Percentiles rank a stretch among this genome's conserved stretches.
Evolutionary conservation across 2,113 vertebrate species (phyloP).

Genomic region (Bothrops jararaca): DNA sequence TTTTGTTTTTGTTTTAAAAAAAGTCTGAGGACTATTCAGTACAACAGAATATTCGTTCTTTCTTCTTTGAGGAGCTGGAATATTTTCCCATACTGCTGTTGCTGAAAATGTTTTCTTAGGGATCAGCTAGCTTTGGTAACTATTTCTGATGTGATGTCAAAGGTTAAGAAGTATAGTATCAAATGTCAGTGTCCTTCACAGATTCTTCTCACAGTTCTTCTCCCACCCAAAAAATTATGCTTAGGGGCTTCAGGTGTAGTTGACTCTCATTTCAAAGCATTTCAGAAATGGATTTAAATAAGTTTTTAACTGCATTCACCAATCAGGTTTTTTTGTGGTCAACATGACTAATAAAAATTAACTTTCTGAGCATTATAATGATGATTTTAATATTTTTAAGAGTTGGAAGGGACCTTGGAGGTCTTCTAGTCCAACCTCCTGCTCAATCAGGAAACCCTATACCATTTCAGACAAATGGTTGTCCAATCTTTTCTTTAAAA

Average conservation of each 20-base stretch:
- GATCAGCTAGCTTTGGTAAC: conserved; percentile 13
- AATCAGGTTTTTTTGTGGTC: not conserved
- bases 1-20: not conserved
- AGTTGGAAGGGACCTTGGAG: not conserved
- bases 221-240: not conserved
- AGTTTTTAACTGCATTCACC: not conserved
- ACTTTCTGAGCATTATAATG: not conserved
- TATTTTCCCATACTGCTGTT: conserved; percentile 15
- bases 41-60: not conserved
- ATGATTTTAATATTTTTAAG: not conserved
- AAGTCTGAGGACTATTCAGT: not conserved
- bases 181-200: conserved; percentile 25
- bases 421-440: not conserved
- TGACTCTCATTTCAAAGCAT: not conserved
- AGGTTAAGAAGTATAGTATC: conserved; percentile 3
- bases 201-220: not conserved
- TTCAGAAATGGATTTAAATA: not conserved
- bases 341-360: not conserved
- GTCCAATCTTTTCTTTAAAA: too few species aligned
- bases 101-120: conserved; percentile 25
- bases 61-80: conserved; percentile 1
- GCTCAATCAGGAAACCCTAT: too few species aligned
- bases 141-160: conserved; percentile 22
- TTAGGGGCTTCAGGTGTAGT: not conserved
- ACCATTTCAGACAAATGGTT: too few species aligned